Evolutionary conservation across 2,888 invertebrate species (phyloP).

Genomic region (Macroteleia sp.): DNA sequence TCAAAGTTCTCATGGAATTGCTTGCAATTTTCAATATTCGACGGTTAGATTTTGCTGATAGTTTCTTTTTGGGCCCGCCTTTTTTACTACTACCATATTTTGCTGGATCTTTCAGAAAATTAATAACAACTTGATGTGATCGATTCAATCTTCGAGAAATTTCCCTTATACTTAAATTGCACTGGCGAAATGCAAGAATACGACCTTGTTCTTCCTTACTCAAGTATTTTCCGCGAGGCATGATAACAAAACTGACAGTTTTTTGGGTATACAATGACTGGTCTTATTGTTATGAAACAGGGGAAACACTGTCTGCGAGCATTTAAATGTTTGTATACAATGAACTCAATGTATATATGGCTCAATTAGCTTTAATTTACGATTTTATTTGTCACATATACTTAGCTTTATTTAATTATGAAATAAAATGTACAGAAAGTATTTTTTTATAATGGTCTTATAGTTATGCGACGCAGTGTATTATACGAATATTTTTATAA

Average conservation of each 20-base stretch:
- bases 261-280: slow-evolving; percentile 2
- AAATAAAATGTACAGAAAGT: slow-evolving; percentile 1
- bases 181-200: slow-evolving; percentile 20
- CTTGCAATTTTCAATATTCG: slow-evolving; percentile 11
- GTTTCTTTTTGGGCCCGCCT: slow-evolving; percentile 2
- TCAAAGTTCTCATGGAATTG: slow-evolving; percentile 45
- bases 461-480: neutral
- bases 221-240: slow-evolving; percentile 11
- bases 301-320: neutral
- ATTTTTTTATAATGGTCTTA: neutral
- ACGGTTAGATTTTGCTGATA: slow-evolving; percentile 16
- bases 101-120: too few species aligned
- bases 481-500: neutral
- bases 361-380: neutral
- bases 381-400: neutral
- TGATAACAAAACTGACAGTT: slow-evolving; percentile 8
- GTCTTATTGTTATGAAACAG: slow-evolving; percentile 1
- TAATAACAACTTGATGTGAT: neutral
- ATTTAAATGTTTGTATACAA: slow-evolving; percentile 2
- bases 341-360: neutral
- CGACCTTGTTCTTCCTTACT: slow-evolving; percentile 15
- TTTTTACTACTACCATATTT: too few species aligned
- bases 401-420: neutral
- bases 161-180: slow-evolving; percentile 15
- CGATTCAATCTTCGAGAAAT: slow-evolving; percentile 16